phyloP scores from a whole-genome alignment of 2,113 vertebrate genomes.

The Scopus umbretta region DNA sequence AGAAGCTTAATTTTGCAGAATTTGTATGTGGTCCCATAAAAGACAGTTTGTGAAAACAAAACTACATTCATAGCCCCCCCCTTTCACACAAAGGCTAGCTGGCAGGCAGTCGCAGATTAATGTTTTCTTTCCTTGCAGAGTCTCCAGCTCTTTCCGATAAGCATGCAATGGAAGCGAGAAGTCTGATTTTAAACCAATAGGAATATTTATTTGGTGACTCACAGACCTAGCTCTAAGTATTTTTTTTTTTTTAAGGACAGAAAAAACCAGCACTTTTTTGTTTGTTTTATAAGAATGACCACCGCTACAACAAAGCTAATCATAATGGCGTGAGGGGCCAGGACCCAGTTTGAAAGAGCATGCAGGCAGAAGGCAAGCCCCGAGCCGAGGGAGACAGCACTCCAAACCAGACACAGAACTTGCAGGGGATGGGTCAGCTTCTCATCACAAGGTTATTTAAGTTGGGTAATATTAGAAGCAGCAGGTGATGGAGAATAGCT shows the following conservation, averaged over 20 bases:
- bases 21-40: neutral
- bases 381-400: accelerated
- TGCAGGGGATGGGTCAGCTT: neutral
- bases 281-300: neutral
- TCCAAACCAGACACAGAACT: neutral
- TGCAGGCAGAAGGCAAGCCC: neutral
- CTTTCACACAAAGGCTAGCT: neutral
- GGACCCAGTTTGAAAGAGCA: neutral
- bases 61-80: neutral
- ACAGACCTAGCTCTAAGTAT: neutral
- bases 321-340: accelerated
- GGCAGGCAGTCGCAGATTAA: neutral
- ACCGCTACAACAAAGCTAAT: accelerated
- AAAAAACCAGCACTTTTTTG: accelerated
- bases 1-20: neutral
- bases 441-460: neutral
- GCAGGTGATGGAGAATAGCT: neutral
- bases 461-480: neutral
- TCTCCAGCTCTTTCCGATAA: neutral
- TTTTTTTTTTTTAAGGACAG: neutral
- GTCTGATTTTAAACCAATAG: neutral
- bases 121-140: neutral
- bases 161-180: neutral
- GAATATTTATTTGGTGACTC: neutral
- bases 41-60: neutral